phyloP scores from a whole-genome alignment of 2,797 vertebrate genomes.

The Oceanodroma leucorhoa region DNA sequence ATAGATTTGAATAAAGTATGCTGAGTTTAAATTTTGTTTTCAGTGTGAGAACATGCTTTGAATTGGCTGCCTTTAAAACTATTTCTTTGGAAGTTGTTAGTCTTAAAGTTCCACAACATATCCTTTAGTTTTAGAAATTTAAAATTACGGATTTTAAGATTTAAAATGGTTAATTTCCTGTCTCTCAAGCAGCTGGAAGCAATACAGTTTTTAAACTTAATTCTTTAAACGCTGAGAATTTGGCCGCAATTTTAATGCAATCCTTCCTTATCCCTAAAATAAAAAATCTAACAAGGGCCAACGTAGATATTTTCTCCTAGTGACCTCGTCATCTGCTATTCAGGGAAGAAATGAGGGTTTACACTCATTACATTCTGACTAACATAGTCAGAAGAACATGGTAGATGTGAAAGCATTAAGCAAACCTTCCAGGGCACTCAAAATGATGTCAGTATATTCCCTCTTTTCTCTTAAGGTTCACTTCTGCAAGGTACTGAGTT shows the following conservation, averaged over 20 bases:
- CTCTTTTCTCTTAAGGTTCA: background rate
- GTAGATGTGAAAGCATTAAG: background rate
- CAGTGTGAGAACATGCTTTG: background rate
- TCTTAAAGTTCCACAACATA: background rate
- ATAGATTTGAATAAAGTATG: background rate
- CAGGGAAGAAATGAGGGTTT: background rate
- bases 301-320: background rate
- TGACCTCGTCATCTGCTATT: background rate
- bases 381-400: rapidly evolving
- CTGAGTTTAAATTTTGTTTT: background rate
- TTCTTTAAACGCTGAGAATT: background rate
- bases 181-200: background rate
- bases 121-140: background rate
- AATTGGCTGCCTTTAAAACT: background rate
- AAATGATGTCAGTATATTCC: background rate
- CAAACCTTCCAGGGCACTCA: background rate
- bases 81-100: background rate
- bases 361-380: rapidly evolving
- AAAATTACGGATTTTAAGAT: background rate
- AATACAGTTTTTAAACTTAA: background rate
- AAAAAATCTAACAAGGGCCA: background rate
- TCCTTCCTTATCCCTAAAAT: background rate
- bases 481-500: background rate
- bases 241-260: background rate
- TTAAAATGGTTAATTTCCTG: background rate